Conservation (phyloP, 1,140 invertebrate genomes). For the Aplysia californica region DNA sequence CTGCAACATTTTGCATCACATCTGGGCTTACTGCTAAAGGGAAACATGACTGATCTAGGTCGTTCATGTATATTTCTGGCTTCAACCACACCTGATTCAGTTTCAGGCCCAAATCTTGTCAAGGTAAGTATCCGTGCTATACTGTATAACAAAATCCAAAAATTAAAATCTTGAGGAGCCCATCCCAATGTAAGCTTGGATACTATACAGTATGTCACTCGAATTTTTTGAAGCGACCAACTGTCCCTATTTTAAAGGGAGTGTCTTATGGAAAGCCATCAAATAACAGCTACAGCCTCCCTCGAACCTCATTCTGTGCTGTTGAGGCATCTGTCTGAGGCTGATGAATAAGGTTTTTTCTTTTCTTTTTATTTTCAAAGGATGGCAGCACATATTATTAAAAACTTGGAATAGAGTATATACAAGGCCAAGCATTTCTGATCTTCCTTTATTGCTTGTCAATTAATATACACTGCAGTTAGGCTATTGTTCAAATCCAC, state of each 20-base stretch:
- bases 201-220: neutral
- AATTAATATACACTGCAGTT: neutral
- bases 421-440: neutral
- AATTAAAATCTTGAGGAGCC: too few relatives aligned
- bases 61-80: constrained; percentile 3
- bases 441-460: neutral
- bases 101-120: constrained; percentile 8
- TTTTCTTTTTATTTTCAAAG: neutral
- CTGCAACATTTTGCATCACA: constrained; percentile 14
- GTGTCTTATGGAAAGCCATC: neutral
- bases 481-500: neutral
- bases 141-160: neutral
- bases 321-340: too few relatives aligned
- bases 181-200: neutral
- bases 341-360: neutral
- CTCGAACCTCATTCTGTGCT: too few relatives aligned
- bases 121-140: neutral
- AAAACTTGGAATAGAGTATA: neutral
- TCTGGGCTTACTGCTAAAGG: constrained; percentile 2
- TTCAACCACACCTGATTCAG: neutral
- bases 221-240: neutral
- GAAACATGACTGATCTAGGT: neutral
- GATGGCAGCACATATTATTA: neutral
- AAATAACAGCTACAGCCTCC: neutral
- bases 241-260: neutral